These are phyloP conservation scores for Cantharis rufa DNA, from an alignment of 2,888 invertebrate species.

Conservation along the genomic window DNA sequence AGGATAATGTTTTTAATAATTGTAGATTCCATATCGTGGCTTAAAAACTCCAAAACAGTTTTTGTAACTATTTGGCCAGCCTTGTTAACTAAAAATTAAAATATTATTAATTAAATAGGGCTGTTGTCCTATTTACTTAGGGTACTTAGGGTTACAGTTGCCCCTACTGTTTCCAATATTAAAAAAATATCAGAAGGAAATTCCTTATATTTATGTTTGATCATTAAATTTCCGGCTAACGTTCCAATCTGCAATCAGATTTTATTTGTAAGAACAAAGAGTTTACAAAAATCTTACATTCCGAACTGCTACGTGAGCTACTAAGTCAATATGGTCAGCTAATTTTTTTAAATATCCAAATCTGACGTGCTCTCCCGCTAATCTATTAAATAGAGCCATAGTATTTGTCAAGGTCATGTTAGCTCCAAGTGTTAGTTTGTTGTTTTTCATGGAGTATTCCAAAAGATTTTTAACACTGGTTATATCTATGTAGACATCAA, in stretches of 20 bases:
- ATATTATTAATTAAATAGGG: constrained; percentile 51
- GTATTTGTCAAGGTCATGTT: constrained; percentile 62
- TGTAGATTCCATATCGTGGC: constrained; percentile 22
- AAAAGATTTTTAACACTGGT: constrained; percentile 63
- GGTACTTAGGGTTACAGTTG: constrained; percentile 53
- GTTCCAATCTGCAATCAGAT: constrained; percentile 62
- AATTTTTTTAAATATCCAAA: constrained; percentile 65
- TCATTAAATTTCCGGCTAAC: constrained; percentile 71
- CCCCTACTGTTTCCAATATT: constrained; percentile 65
- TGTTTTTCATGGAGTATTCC: constrained; percentile 50
- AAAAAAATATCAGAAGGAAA: constrained; percentile 77
- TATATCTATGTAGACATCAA: constrained; percentile 67
- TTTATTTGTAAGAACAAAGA: neutral
- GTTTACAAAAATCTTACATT: constrained; percentile 62
- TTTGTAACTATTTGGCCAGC: constrained; percentile 33
- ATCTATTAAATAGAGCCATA: constrained; percentile 57
- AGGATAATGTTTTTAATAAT: constrained; percentile 51
- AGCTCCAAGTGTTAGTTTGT: constrained; percentile 62
- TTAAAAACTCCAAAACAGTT: constrained; percentile 29
- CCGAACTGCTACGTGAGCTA: constrained; percentile 73
- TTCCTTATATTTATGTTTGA: constrained; percentile 68
- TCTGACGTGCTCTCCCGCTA: constrained; percentile 53
- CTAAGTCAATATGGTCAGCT: constrained; percentile 67
- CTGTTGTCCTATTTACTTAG: too few species aligned
- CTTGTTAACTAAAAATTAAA: constrained; percentile 39